A percentile compares a stretch with the other conserved stretches of the same genome.
phyloP scores from a whole-genome alignment of 2,797 vertebrate species.

The Hydrocynus forskahlii region DNA sequence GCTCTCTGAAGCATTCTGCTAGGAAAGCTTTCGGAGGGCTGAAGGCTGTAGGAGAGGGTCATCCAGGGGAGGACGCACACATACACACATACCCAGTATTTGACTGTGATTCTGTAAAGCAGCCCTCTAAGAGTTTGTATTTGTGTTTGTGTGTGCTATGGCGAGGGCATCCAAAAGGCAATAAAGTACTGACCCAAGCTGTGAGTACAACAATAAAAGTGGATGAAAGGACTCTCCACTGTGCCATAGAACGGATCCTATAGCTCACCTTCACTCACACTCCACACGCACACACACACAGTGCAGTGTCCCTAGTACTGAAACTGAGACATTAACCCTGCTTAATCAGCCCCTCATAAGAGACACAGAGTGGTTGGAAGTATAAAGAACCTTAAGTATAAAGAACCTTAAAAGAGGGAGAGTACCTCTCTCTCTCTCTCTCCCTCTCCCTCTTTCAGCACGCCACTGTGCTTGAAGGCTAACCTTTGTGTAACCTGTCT shows the following conservation, averaged over 20 bases:
- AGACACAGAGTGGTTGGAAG: not conserved
- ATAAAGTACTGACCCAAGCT: conserved; percentile 5
- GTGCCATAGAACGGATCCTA: not conserved
- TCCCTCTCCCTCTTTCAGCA: conserved; percentile 12
- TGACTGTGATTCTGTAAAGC: conserved; percentile 16
- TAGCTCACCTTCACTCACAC: not conserved
- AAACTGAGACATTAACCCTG: not conserved
- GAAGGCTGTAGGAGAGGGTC: not conserved
- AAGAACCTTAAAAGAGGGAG: conserved; percentile 28
- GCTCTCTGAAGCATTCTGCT: conserved; percentile 1
- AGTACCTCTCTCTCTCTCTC: conserved; percentile 18
- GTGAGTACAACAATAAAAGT: conserved; percentile 20
- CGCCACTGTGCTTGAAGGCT: conserved; percentile 58
- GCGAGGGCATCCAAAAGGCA: conserved; percentile 9
- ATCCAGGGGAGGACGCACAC: not conserved
- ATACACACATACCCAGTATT: not conserved
- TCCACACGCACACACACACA: not conserved
- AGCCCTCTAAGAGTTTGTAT: not conserved
- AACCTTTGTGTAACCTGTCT: conserved; percentile 76
- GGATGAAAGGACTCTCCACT: not conserved
- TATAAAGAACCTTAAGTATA: conserved; percentile 14
- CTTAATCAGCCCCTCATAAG: not conserved
- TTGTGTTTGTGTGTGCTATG: not conserved
- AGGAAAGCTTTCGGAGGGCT: conserved; percentile 6
- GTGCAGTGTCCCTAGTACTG: not conserved